Evolutionary conservation across 2,888 invertebrate species (phyloP), one percentile per base, ranked within the genome.

Genomic region (Psylliodes chrysocephalus): DNA sequence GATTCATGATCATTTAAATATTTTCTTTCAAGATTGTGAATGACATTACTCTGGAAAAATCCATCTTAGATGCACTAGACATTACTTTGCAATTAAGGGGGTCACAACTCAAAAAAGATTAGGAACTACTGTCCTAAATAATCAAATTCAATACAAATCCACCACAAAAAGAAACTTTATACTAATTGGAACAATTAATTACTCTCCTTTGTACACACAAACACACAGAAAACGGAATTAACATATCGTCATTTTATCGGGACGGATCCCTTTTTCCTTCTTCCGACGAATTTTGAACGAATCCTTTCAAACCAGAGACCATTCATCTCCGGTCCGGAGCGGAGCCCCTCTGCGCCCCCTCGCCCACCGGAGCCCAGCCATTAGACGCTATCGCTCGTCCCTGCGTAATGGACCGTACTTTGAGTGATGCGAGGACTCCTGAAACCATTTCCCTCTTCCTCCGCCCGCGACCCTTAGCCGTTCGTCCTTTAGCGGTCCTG

Each of bases 341-440:
- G 15, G 51, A 28, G 38, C 49, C n/a, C 40, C 19, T 19, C n/a
- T 10, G 19, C 17, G 44, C 18, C 28, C 25, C 40, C 51, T 8
- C 17, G 44, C 18, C 28, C 25, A 25, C 51, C 18, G n/a, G n/a
- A 38, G 46, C 46, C 78, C 79, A 77, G 79, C 81, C 81, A 81
- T 81, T 81, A 82, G 78, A 81, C 80, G 79, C 79, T 81, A 79
- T 79, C 79, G 81, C 78, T 82, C 80, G 80, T 78, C 77, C 77
- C 72, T 71, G 78, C 75, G 78, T 78, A 78, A 78, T 78, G 78
- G 78, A 76, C 77, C 78, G 78, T 78, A 64, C 64, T 69, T 63
- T 69, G 76, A 69, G 64, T 64, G 69, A 69, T 69, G 69, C 64
- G 55, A 60, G 54, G 25, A 55, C 35, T 47, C 40, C 22, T n/a